Evolutionary conservation across 2,888 invertebrate genomes (phyloP).

Genomic region (Drosophila neonasuta): DNA sequence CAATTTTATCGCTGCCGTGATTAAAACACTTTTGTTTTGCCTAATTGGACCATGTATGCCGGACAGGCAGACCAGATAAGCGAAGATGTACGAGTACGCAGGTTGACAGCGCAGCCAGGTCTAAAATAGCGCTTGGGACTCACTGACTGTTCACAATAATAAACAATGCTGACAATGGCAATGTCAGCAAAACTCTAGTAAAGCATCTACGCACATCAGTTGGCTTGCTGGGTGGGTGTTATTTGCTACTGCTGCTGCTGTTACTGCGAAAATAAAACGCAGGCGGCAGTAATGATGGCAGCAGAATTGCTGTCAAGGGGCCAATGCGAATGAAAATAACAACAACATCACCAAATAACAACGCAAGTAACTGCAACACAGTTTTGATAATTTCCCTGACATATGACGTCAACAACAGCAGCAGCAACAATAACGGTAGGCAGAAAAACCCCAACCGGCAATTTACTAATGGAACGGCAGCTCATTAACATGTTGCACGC

Average conservation of each 20-base stretch:
- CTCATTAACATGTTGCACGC: slow-evolving; percentile 49
- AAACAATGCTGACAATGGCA: slow-evolving; percentile 37
- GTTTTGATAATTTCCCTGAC: slow-evolving; percentile 36
- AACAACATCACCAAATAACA: slow-evolving; percentile 7
- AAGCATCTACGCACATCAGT: slow-evolving; percentile 3
- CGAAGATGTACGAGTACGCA: slow-evolving; percentile 24
- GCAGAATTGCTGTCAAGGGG: slow-evolving; percentile 13
- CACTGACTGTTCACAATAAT: slow-evolving; percentile 20
- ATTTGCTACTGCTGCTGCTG: background rate
- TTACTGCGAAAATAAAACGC: slow-evolving; percentile 11
- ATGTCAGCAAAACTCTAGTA: slow-evolving; percentile 33
- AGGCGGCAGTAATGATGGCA: slow-evolving; percentile 11
- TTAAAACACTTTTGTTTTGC: slow-evolving; percentile 48
- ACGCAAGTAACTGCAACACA: slow-evolving; percentile 20
- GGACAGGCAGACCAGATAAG: slow-evolving; percentile 44
- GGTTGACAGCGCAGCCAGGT: slow-evolving; percentile 28
- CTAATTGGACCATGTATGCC: slow-evolving; percentile 57
- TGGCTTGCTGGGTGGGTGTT: slow-evolving; percentile 7
- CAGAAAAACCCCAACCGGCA: slow-evolving; percentile 23
- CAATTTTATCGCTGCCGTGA: slow-evolving; percentile 59
- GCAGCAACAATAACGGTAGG: slow-evolving; percentile 3
- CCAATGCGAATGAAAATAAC: slow-evolving; percentile 11
- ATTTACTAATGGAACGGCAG: slow-evolving; percentile 34
- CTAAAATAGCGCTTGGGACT: slow-evolving; percentile 10
- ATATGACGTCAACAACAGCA: slow-evolving; percentile 31